Percentiles rank a stretch among this genome's conserved stretches.
Evolutionary conservation across 2,888 invertebrate species (phyloP).

Genomic region (Zele albiditarsus): DNA sequence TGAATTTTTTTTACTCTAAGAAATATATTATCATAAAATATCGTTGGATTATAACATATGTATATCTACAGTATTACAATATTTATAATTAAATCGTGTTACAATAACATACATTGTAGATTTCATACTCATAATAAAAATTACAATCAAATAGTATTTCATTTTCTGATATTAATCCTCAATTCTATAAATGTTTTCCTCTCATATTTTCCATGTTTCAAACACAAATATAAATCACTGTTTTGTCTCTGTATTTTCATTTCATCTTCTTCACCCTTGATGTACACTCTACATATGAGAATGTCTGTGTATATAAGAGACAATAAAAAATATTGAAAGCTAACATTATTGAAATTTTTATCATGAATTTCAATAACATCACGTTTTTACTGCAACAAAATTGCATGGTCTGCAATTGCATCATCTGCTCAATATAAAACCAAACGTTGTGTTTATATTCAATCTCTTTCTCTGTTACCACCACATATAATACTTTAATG

Average conservation of each 20-base stretch:
- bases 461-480: background rate
- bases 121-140: too few species aligned
- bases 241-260: background rate
- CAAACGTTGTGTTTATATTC: background rate
- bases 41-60: too few species aligned
- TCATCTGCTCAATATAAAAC: background rate
- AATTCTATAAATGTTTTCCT: too few species aligned
- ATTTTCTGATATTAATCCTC: too few species aligned
- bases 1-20: too few species aligned
- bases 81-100: too few species aligned
- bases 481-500: background rate
- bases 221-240: too few species aligned
- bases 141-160: too few species aligned
- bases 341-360: constrained; percentile 42
- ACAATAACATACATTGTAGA: too few species aligned
- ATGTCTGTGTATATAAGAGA: constrained; percentile 13
- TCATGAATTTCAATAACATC: constrained; percentile 44
- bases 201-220: too few species aligned
- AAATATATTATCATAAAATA: too few species aligned
- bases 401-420: constrained; percentile 39
- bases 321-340: constrained; percentile 33
- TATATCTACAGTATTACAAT: too few species aligned
- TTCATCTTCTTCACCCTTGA: background rate
- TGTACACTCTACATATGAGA: background rate
- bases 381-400: constrained; percentile 31